phyloP scores from a whole-genome alignment of 2,113 vertebrate genomes.

The Pteropus alecto region DNA sequence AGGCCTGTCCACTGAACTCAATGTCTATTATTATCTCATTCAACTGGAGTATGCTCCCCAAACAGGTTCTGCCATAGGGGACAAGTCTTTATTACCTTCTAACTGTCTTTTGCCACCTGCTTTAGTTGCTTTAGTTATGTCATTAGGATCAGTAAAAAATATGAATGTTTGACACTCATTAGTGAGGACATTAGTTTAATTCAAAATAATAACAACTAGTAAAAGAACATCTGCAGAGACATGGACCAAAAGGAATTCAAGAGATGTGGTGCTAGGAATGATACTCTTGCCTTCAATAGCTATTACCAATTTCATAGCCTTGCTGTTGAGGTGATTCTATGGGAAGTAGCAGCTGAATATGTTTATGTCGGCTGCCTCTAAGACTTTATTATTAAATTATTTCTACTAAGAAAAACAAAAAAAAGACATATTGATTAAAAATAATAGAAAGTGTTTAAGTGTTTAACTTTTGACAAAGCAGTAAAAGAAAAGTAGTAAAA shows the following conservation, averaged over 20 bases:
- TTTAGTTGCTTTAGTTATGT: not conserved
- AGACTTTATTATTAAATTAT: not conserved
- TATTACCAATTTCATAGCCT: not conserved
- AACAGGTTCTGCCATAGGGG: not conserved
- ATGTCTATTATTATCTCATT: not conserved
- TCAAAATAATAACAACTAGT: not conserved
- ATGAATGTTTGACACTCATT: not conserved
- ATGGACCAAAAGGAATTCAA: not conserved
- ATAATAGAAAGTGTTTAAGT: not conserved
- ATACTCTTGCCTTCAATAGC: fast-evolving
- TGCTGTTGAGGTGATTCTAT: not conserved
- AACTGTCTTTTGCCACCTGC: not conserved
- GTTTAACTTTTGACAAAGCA: not conserved
- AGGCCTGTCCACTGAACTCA: not conserved
- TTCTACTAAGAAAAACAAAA: not conserved
- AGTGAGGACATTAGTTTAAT: not conserved
- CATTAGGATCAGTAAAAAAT: not conserved
- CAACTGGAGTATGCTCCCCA: not conserved
- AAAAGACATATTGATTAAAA: not conserved
- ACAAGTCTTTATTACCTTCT: not conserved
- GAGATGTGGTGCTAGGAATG: not conserved
- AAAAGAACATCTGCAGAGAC: not conserved
- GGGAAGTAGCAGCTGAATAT: not conserved
- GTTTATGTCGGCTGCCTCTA: not conserved
- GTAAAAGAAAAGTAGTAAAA: not conserved